Conservation (phyloP, 1,140 invertebrate species). For the Daktulosphaira vitifoliae region DNA sequence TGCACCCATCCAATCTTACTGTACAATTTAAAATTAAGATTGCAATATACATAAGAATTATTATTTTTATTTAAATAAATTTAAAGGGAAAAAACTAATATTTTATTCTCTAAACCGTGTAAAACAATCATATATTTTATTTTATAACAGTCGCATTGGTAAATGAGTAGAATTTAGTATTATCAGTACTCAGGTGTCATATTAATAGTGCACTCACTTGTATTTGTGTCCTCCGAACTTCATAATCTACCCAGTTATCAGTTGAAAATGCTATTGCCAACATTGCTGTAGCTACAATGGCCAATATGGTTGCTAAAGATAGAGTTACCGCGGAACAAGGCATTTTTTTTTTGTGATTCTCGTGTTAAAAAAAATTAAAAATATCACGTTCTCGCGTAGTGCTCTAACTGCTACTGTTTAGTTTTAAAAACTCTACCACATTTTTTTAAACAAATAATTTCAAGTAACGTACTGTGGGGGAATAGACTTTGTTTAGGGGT, state of each 20-base stretch:
- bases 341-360: constrained; percentile 51
- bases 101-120: too few relatives aligned
- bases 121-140: too few relatives aligned
- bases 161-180: too few relatives aligned
- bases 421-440: not conserved
- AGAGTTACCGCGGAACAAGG: constrained; percentile 89
- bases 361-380: not conserved
- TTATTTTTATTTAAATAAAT: too few relatives aligned
- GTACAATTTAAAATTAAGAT: too few relatives aligned
- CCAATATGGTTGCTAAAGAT: constrained; percentile 86
- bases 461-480: not conserved
- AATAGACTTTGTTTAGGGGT: not conserved
- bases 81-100: too few relatives aligned
- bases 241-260: constrained; percentile 89
- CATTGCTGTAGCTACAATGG: constrained; percentile 81
- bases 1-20: too few relatives aligned
- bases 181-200: too few relatives aligned
- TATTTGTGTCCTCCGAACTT: constrained; percentile 77
- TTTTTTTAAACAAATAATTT: not conserved
- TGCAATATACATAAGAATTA: too few relatives aligned
- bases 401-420: not conserved
- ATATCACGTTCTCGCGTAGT: not conserved
- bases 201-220: constrained; percentile 63
- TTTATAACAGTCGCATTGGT: too few relatives aligned
- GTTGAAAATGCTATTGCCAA: constrained; percentile 88